Evolutionary conservation across 1,140 invertebrate species (phyloP).

Genomic region (Lutraria rhynchaena): DNA sequence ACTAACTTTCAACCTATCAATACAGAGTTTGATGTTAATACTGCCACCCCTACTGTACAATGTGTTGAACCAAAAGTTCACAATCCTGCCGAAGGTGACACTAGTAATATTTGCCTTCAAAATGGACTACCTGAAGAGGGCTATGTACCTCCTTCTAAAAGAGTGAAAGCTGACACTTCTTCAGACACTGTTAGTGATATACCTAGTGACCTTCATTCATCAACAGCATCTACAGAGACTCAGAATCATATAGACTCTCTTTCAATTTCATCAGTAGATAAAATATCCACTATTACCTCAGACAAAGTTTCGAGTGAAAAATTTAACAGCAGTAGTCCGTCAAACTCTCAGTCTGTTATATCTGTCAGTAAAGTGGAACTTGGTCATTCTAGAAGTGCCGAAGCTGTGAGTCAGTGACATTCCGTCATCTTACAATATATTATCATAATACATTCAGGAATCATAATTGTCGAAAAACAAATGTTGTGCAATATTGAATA

Average conservation of each 20-base stretch:
- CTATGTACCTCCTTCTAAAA: constrained; percentile 56
- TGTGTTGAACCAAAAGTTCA: constrained; percentile 33
- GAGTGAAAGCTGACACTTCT: constrained; percentile 36
- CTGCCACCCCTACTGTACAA: constrained; percentile 48
- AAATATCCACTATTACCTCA: background rate
- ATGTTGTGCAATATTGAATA: too few relatives aligned
- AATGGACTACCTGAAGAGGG: constrained; percentile 49
- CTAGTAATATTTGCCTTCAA: background rate
- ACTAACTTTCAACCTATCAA: constrained; percentile 44
- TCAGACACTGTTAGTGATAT: constrained; percentile 17
- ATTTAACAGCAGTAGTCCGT: background rate
- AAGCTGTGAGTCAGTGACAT: constrained; percentile 55
- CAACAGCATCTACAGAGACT: constrained; percentile 34
- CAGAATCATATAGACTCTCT: constrained; percentile 56
- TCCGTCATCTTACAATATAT: background rate
- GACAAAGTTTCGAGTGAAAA: constrained; percentile 16
- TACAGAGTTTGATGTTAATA: constrained; percentile 44
- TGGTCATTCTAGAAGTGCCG: constrained; percentile 33
- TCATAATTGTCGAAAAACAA: background rate
- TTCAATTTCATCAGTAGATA: constrained; percentile 28
- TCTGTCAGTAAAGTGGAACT: constrained; percentile 29
- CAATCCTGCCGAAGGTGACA: constrained; percentile 15
- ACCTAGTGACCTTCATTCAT: constrained; percentile 40
- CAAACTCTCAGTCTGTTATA: background rate
- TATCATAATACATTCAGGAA: constrained; percentile 2